These are phyloP conservation scores for Mellilla xanthometata DNA, from an alignment of 2,888 invertebrate genomes.

Conservation along the genomic window DNA sequence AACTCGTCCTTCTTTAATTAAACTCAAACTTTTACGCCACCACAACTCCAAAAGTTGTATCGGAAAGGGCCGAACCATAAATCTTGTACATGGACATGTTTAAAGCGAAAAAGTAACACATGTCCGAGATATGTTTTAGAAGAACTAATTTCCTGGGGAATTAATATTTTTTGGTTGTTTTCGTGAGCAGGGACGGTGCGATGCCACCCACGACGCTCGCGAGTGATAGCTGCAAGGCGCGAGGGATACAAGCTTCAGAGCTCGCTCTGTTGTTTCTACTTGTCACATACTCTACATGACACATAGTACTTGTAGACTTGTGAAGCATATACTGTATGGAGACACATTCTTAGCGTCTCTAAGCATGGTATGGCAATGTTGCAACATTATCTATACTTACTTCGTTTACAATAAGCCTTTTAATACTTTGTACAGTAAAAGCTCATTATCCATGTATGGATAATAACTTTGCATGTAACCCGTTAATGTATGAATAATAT, in stretches of 20 bases:
- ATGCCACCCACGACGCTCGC: slow-evolving; percentile 76
- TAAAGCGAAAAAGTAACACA: slow-evolving; percentile 81
- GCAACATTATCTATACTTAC: no score
- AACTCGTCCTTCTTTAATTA: slow-evolving; percentile 49
- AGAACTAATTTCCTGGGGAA: slow-evolving; percentile 78
- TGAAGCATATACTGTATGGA: not conserved
- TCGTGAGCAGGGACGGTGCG: slow-evolving; percentile 61
- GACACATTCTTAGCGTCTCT: not conserved
- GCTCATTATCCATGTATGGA: no score
- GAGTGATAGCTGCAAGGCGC: slow-evolving; percentile 44
- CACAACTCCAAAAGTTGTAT: slow-evolving; percentile 70
- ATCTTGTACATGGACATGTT: slow-evolving; percentile 67
- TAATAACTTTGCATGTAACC: no score
- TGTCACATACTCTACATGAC: slow-evolving; percentile 26
- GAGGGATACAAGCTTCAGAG: slow-evolving; percentile 48
- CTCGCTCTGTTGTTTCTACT: slow-evolving; percentile 35
- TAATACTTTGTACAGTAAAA: no score
- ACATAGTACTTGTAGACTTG: not conserved
- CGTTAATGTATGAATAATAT: no score
- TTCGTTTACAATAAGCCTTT: no score
- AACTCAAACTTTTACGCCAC: slow-evolving; percentile 56
- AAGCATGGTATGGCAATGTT: not conserved
- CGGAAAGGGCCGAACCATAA: slow-evolving; percentile 65
- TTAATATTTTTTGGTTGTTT: slow-evolving; percentile 62
- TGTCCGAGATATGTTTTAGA: slow-evolving; percentile 77